Conservation (phyloP, 1,140 invertebrate genomes). For the Maniola jurtina region DNA sequence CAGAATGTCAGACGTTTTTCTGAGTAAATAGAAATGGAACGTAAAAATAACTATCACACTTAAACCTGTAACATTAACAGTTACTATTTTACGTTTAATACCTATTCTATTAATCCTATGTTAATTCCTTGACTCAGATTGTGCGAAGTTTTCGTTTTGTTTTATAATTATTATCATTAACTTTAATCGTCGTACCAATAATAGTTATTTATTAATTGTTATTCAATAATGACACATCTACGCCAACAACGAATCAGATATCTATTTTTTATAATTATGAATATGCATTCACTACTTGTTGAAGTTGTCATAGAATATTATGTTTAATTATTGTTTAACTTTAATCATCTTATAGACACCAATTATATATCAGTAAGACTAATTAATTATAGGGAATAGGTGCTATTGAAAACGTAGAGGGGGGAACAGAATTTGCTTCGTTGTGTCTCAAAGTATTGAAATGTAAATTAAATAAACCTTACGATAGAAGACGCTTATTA, state of each 20-base stretch:
- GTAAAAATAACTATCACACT: conserved; percentile 49
- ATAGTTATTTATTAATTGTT: conserved; percentile 29
- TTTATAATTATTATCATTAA: conserved; percentile 61
- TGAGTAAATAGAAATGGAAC: conserved; percentile 31
- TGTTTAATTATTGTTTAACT: conserved; percentile 50
- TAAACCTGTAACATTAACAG: conserved; percentile 43
- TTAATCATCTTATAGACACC: conserved; percentile 69
- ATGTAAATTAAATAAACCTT: conserved; percentile 42
- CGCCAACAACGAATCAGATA: conserved; percentile 54
- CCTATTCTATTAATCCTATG: conserved; percentile 64
- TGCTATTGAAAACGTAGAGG: conserved; percentile 42
- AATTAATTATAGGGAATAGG: conserved; percentile 39
- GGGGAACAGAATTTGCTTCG: conserved; percentile 40
- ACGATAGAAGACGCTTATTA: conserved; percentile 62
- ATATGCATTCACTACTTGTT: conserved; percentile 53
- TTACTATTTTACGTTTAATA: conserved; percentile 51
- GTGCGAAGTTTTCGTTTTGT: conserved; percentile 72
- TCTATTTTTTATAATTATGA: conserved; percentile 40
- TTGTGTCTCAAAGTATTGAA: conserved; percentile 55
- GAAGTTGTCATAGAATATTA: conserved; percentile 49
- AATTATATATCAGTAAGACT: conserved; percentile 58
- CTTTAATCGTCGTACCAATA: conserved; percentile 53
- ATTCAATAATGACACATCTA: conserved; percentile 52
- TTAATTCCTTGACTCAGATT: conserved; percentile 72
- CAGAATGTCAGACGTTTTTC: conserved; percentile 1